phyloP scores from a whole-genome alignment of 2,797 vertebrate species.

The Myotis findleyi region DNA sequence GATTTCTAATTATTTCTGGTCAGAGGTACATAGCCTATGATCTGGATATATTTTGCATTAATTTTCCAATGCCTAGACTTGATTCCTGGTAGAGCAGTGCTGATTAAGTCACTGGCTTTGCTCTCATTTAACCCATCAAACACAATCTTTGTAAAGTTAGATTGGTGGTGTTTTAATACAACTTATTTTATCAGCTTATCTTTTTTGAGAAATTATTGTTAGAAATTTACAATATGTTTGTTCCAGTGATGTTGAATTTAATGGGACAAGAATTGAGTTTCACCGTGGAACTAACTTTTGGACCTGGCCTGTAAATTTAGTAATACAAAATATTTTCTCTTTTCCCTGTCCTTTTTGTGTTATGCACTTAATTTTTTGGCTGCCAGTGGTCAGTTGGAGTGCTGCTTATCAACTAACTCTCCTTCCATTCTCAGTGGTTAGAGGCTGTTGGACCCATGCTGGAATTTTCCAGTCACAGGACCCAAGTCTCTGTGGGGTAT shows the following conservation, averaged over 20 bases:
- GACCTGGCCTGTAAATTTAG: constrained; percentile 55
- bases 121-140: constrained; percentile 55
- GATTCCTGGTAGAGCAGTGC: constrained; percentile 81
- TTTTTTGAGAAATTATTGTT: constrained; percentile 64
- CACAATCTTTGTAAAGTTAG: constrained; percentile 44
- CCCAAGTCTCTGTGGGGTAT: not conserved
- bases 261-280: constrained; percentile 50
- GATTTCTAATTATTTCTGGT: constrained; percentile 65
- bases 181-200: constrained; percentile 59
- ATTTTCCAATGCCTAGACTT: constrained; percentile 77
- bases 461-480: constrained; percentile 37
- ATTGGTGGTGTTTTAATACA: constrained; percentile 49
- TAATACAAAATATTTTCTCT: not conserved
- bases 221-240: constrained; percentile 7
- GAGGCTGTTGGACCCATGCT: not conserved
- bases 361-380: constrained; percentile 35
- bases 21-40: constrained; percentile 65
- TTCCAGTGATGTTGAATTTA: constrained; percentile 59
- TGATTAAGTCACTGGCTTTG: constrained; percentile 75
- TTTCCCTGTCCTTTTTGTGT: not conserved
- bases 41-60: constrained; percentile 72
- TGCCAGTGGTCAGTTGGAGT: not conserved
- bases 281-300: constrained; percentile 52
- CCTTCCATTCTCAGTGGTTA: not conserved
- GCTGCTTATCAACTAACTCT: not conserved